Base-by-base conservation (phyloP, 2,113 vertebrate genomes). In the Aepyceros melampus region DNA sequence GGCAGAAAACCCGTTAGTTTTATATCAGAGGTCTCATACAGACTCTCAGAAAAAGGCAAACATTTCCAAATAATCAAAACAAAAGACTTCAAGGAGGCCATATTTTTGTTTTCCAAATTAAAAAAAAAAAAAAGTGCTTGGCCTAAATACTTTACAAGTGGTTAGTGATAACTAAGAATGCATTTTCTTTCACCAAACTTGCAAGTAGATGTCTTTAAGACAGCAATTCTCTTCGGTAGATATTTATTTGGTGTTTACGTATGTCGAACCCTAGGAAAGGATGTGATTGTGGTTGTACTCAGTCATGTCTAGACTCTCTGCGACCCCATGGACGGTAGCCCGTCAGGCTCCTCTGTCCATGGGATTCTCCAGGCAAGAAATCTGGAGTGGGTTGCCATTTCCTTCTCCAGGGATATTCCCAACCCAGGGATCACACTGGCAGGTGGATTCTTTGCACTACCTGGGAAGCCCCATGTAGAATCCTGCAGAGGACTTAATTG, bases 1-100 rank as follows among this genome's bases (percentile, higher is more conserved):
- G 45, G 53, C 79, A 95, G 93, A 60, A 96, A 92, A 84, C 88
- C 56, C 78, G 56, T 93, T 88, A 55, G 91, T 53, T 94, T 84
- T 56, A 51, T 23, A 64, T 47, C 14, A 33, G 25, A 96, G 90
- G 84, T 17, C 14, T 40, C 45, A 51, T 58, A 53, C 6, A 92
- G 74, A 43, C 58, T 92, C 60, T 87, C 16, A 53, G 45, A 62
- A 87, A 21, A 84, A 71, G 43, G 29, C 43, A 95, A 93, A 87
- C 2, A 1, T 81, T 94, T 27, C 53, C 56, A 92, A 96, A 56
- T 31, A 51, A 78, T 45, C 19, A 19, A 88, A 94, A 85, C 78
- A 92, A 78, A 93, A 93, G 40, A 33, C 21, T 62, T 87, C 25
- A 64, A 7, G 6, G 29, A 95, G 83, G 55, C 15, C 13, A 58